A percentile compares a stretch with the other conserved stretches of the same genome.
Evolutionary conservation across 2,797 vertebrate genomes (phyloP).

Genomic region (Sternotherus odoratus): DNA sequence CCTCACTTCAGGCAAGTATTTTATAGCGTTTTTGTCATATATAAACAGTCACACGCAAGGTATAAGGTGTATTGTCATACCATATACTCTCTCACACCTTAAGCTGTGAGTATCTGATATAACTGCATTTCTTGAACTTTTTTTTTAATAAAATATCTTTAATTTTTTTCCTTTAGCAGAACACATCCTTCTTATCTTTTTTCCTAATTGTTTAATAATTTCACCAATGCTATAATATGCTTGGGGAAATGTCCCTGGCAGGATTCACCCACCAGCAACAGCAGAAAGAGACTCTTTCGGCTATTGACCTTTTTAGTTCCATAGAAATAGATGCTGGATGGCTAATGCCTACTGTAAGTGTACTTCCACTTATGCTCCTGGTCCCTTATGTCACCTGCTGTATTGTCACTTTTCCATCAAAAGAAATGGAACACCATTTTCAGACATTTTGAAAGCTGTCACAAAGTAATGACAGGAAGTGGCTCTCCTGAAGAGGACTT

Average conservation of each 20-base stretch:
- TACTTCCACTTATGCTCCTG: background rate
- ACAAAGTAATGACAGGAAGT: background rate
- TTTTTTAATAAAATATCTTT: background rate
- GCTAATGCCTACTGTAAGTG: background rate
- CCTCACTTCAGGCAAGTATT: background rate
- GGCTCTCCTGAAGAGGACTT: background rate
- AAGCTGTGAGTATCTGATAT: fast-evolving
- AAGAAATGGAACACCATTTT: background rate
- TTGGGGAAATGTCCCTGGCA: fast-evolving
- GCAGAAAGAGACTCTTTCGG: background rate
- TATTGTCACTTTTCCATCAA: background rate
- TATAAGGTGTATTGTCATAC: background rate
- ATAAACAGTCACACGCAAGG: background rate
- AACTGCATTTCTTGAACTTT: background rate
- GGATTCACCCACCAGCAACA: background rate
- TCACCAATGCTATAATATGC: background rate
- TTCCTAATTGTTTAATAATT: background rate
- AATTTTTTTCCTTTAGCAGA: background rate
- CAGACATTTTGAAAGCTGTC: background rate
- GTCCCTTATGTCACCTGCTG: background rate
- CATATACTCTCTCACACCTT: fast-evolving
- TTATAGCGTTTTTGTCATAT: background rate
- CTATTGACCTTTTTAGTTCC: background rate
- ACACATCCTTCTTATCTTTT: background rate
- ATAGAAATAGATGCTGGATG: background rate